Conservation (phyloP, 2,113 vertebrate species). For the Dasypus novemcinctus region DNA sequence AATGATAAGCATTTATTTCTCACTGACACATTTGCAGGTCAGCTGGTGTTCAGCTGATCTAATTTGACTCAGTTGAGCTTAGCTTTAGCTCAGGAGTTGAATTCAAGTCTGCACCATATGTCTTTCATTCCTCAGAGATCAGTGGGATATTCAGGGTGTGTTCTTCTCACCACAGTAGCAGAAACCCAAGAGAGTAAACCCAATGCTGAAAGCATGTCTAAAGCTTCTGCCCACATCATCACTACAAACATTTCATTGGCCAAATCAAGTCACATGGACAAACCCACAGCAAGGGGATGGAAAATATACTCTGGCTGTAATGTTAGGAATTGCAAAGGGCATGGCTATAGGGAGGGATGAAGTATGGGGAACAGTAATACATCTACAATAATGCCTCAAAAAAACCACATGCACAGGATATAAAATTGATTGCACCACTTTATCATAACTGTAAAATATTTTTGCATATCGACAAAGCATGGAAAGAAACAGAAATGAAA, state of each 20-base stretch:
- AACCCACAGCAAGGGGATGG: neutral
- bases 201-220: neutral
- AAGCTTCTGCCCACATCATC: neutral
- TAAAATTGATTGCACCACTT: neutral
- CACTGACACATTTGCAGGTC: neutral
- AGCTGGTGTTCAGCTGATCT: neutral
- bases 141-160: neutral
- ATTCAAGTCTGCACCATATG: neutral
- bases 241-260: neutral
- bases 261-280: neutral
- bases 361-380: neutral
- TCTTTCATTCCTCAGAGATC: neutral
- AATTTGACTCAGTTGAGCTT: neutral
- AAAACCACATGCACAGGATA: neutral
- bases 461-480: slow-evolving; percentile 11
- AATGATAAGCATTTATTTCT: neutral
- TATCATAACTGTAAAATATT: neutral
- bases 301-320: neutral
- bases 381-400: neutral
- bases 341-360: neutral
- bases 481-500: neutral
- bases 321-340: neutral
- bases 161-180: neutral
- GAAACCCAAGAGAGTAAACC: neutral
- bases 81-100: neutral